Evolutionary conservation across 2,888 invertebrate species (phyloP), one percentile per base, ranked within the genome.

Genomic region (Caenorhabditis panamensis): DNA sequence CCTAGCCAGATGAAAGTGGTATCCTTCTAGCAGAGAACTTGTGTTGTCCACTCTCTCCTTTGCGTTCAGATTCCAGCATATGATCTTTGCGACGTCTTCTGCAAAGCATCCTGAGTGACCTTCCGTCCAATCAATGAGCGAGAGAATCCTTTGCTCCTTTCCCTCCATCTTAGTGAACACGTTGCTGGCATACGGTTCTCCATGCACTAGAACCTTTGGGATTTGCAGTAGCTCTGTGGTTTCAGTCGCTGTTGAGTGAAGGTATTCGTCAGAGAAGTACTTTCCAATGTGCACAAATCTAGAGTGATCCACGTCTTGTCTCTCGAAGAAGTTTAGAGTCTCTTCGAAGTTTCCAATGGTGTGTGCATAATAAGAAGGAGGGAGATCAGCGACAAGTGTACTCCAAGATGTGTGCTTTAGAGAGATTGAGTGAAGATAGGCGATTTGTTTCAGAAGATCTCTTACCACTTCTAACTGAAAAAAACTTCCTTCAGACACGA

Each of bases 81-180:
- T 89, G 11, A 87, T 87, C 64, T 89, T 89, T 16, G 88, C 86
- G n/a, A 89, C 77, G 64, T 89, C 89, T 75, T 89, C 89, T n/a
- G n/a, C n/a, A n/a, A n/a, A n/a, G n/a, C n/a, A n/a, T n/a, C n/a
- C n/a, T n/a, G n/a, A n/a, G n/a, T n/a, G n/a, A n/a, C n/a, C n/a
- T n/a, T n/a, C n/a, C n/a, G n/a, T n/a, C n/a, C n/a, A n/a, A n/a
- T n/a, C n/a, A n/a, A n/a, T n/a, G n/a, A n/a, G n/a, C n/a, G n/a
- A n/a, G n/a, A n/a, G n/a, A n/a, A n/a, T n/a, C n/a, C n/a, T n/a
- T n/a, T n/a, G n/a, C n/a, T n/a, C n/a, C n/a, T n/a, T n/a, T n/a
- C n/a, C n/a, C n/a, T n/a, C n/a, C n/a, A n/a, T n/a, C n/a, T n/a
- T n/a, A n/a, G n/a, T 78, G 64, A 89, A 89, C 20, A 88, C 69